Conservation (phyloP, 2,797 vertebrate species). For the Sebastes glaucus region DNA sequence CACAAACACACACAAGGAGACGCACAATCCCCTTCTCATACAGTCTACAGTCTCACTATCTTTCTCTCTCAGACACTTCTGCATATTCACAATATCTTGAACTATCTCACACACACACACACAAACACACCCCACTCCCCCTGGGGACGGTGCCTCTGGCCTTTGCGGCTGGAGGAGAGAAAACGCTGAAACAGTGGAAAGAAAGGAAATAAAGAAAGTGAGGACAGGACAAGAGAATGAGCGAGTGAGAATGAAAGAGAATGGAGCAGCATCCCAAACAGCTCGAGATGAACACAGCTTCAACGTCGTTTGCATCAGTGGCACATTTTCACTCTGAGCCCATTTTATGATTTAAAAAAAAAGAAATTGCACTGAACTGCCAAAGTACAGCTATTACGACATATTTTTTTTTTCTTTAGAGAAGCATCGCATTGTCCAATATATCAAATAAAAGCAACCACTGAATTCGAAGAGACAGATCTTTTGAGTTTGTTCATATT, state of each 20-base stretch:
- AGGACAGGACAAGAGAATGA: slow-evolving; percentile 46
- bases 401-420: background rate
- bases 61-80: slow-evolving; percentile 61
- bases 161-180: slow-evolving; percentile 54
- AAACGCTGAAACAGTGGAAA: slow-evolving; percentile 60
- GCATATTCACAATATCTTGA: slow-evolving; percentile 59
- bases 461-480: background rate
- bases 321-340: slow-evolving; percentile 6
- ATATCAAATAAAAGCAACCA: background rate
- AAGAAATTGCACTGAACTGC: background rate
- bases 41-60: slow-evolving; percentile 54
- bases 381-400: background rate
- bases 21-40: slow-evolving; percentile 50
- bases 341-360: slow-evolving; percentile 24
- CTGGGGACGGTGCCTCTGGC: slow-evolving; percentile 59
- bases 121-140: slow-evolving; percentile 23
- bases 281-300: slow-evolving; percentile 25
- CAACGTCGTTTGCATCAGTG: background rate
- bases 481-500: slow-evolving; percentile 3
- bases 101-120: slow-evolving; percentile 15
- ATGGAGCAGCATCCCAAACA: slow-evolving; percentile 55
- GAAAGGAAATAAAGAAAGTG: slow-evolving; percentile 56
- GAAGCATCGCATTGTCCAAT: background rate
- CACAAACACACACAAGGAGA: slow-evolving; percentile 28
- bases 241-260: slow-evolving; percentile 29